These are phyloP conservation scores for Perizoma flavofasciatum DNA, from an alignment of 2,888 invertebrate species.

Conservation along the genomic window DNA sequence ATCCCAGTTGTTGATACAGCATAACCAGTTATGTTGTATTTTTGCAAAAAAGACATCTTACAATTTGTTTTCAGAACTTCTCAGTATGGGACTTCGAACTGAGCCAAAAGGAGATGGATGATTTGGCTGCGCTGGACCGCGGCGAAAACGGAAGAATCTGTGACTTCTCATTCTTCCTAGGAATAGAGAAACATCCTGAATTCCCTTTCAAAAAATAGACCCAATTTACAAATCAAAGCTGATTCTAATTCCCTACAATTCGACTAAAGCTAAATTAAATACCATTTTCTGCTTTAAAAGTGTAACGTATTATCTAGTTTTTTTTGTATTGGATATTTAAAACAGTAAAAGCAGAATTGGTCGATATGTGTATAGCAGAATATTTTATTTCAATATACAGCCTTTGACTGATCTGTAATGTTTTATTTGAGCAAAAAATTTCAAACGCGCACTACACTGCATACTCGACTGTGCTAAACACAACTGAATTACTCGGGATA, in stretches of 20 bases:
- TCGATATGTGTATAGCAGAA: not conserved
- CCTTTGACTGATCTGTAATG: constrained; percentile 1
- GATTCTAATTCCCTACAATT: no score
- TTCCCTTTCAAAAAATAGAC: constrained; percentile 85
- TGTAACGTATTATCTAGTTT: constrained; percentile 1
- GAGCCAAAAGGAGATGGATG: constrained; percentile 83
- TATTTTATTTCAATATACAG: not conserved
- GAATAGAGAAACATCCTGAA: constrained; percentile 88
- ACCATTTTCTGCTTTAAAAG: constrained; percentile 9
- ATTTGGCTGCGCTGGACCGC: constrained; percentile 85
- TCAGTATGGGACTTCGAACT: constrained; percentile 89
- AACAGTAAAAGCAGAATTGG: constrained; percentile 8
- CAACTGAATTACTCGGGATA: no score
- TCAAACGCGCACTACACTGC: no score
- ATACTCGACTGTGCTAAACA: no score
- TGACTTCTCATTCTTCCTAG: constrained; percentile 88
- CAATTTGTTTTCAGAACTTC: constrained; percentile 82
- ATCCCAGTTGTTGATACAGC: no score
- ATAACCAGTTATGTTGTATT: no score
- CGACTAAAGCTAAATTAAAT: not conserved
- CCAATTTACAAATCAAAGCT: no score
- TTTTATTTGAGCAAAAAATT: not conserved
- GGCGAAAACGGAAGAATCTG: constrained; percentile 87
- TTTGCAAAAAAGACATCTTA: not conserved
- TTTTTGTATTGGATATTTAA: constrained; percentile 7